Base-by-base conservation (phyloP, 2,888 invertebrate species). In the Philereme vetulata region DNA sequence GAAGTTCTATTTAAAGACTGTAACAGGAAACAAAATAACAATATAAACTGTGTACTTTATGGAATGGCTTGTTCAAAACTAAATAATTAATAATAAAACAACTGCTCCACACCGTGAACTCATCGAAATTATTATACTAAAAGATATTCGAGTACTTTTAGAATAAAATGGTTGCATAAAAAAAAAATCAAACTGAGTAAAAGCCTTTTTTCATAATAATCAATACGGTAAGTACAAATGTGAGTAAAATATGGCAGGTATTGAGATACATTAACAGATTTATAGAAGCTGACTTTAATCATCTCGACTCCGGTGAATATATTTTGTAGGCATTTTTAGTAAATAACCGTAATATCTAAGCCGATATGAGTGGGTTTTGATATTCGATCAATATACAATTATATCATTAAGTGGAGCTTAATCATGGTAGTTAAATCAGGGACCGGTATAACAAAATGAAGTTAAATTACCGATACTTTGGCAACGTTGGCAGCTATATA, bases 361-460 rank as follows among this genome's bases (percentile, higher is more conserved):
- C 88, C 83, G 88, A 89, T 90, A 89, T 89, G 89, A 88, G 84
- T 81, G 81, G 76, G 68, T 72, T 77, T 76, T 78, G 82, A 86
- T 86, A 86, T 87, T 81, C 72, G 76, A 78, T 65, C 72, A 76
- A 78, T 74, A 79, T 76, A 75, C 67, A 81, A 71, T 79, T 73
- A 75, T 74, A 77, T 51, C 49, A 50, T 46, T 78, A 76, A 76
- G 5, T 35, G 7, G 21, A 21, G 21, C 21, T 21, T 21, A 21
- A 21, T 21, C 21, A 21, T 21, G 21, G 2, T 21, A 21, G 21
- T 21, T 21, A 21, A 21, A 21, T 21, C 21, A 21, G 21, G 21
- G 21, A 21, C 21, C 21, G 21, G 21, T 21, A 21, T 21, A 1
- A 21, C 21, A 21, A 21, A 21, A 21, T 21, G 2, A 21, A 21